Evolutionary conservation across 2,797 vertebrate species (phyloP).

Genomic region (Danio aesculapii): DNA sequence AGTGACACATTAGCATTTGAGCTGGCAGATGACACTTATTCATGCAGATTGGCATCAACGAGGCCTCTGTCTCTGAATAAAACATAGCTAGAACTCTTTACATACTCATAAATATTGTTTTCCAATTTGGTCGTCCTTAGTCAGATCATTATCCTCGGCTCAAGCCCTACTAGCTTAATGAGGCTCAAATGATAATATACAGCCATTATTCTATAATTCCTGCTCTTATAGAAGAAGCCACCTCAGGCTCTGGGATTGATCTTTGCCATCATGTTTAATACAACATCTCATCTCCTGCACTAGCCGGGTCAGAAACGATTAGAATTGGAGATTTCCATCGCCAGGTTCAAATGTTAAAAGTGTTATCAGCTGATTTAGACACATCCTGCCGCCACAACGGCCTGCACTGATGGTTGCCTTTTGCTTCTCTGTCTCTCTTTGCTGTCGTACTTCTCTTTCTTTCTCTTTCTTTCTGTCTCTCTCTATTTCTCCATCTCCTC

Average conservation of each 20-base stretch:
- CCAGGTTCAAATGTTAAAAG: slow-evolving; percentile 56
- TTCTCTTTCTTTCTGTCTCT: slow-evolving; percentile 62
- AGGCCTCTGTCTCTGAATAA: slow-evolving; percentile 60
- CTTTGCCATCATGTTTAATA: slow-evolving; percentile 54
- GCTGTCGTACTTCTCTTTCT: slow-evolving; percentile 44
- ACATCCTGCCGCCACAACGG: slow-evolving; percentile 26
- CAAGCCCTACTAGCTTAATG: slow-evolving; percentile 54
- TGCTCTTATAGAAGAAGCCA: slow-evolving; percentile 21
- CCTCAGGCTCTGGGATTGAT: slow-evolving; percentile 49
- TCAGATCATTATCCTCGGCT: slow-evolving; percentile 56
- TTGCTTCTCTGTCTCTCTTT: slow-evolving; percentile 49
- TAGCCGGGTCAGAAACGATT: slow-evolving; percentile 46
- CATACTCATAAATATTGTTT: slow-evolving; percentile 61
- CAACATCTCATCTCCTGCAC: slow-evolving; percentile 39
- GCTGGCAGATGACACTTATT: slow-evolving; percentile 62
- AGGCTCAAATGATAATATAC: slow-evolving; percentile 52
- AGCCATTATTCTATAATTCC: slow-evolving; percentile 51
- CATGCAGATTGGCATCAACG: slow-evolving; percentile 61
- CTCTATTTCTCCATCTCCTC: slow-evolving; percentile 45
- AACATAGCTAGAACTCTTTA: slow-evolving; percentile 56
- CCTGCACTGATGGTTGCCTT: slow-evolving; percentile 31
- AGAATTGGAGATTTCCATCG: slow-evolving; percentile 44
- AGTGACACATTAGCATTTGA: slow-evolving; percentile 64
- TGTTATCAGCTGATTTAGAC: slow-evolving; percentile 52
- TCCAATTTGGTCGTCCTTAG: slow-evolving; percentile 53